These are phyloP conservation scores for Ctenomys sociabilis DNA, from an alignment of 2,113 vertebrate genomes.

Conservation along the genomic window DNA sequence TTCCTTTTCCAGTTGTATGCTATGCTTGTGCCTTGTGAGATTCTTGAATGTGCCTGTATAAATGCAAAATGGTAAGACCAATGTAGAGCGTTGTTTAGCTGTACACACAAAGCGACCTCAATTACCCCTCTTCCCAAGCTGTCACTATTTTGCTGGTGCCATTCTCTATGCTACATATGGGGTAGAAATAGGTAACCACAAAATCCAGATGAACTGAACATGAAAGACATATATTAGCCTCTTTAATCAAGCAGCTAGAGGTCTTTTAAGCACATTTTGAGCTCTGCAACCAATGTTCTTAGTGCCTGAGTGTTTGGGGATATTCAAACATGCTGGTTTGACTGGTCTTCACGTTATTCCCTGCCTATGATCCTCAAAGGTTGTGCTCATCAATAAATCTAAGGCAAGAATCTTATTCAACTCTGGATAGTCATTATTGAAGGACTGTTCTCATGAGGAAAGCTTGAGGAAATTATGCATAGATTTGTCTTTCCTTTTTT, in stretches of 20 bases:
- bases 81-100: background rate
- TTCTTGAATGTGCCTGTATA: constrained; percentile 23
- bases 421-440: too few species aligned
- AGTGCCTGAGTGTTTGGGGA: background rate
- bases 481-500: background rate
- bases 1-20: background rate
- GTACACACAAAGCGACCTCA: constrained; percentile 8
- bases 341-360: too few species aligned
- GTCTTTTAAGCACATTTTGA: background rate
- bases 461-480: background rate
- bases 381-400: background rate
- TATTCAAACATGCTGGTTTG: background rate
- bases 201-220: background rate
- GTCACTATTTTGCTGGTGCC: background rate
- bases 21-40: background rate
- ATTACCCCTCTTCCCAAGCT: background rate
- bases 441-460: background rate
- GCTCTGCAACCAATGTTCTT: background rate
- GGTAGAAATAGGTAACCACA: background rate
- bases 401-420: background rate
- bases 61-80: constrained; percentile 13
- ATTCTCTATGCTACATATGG: background rate
- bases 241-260: background rate
- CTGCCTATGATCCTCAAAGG: background rate
- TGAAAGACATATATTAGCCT: background rate